These are phyloP conservation scores for Gandaritis pyraliata DNA, from an alignment of 2,888 invertebrate genomes.

Conservation along the genomic window DNA sequence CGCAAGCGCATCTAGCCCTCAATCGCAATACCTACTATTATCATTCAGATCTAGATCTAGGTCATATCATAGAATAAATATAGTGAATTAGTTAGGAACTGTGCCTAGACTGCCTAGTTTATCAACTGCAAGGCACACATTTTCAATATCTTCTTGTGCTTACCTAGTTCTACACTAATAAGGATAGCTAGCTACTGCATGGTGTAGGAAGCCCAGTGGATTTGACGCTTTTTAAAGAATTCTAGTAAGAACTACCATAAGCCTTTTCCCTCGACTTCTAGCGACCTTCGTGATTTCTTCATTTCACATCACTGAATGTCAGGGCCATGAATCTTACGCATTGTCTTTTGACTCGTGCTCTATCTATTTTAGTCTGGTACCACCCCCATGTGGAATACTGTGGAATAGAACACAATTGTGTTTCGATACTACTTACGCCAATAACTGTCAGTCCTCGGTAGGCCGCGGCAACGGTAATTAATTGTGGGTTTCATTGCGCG, in stretches of 20 bases:
- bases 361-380: constrained; percentile 5
- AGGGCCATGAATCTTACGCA: not conserved
- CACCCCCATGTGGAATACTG: constrained; percentile 4
- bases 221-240: no score
- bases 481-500: constrained; percentile 28
- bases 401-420: constrained; percentile 16
- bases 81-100: not conserved
- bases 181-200: no score
- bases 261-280: no score
- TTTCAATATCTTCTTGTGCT: no score
- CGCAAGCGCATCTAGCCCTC: constrained; percentile 22
- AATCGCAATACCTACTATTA: constrained; percentile 16
- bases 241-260: no score
- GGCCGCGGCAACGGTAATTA: constrained; percentile 37
- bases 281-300: no score
- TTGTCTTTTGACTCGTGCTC: not conserved
- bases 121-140: not conserved
- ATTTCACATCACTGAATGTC: not conserved
- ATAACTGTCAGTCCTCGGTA: constrained; percentile 27
- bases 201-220: no score
- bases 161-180: no score
- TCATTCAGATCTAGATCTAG: constrained; percentile 21
- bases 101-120: no score
- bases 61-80: constrained; percentile 7
- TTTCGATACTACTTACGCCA: constrained; percentile 18